Conservation (phyloP, 2,888 invertebrate species). For the Plebejus argus region DNA sequence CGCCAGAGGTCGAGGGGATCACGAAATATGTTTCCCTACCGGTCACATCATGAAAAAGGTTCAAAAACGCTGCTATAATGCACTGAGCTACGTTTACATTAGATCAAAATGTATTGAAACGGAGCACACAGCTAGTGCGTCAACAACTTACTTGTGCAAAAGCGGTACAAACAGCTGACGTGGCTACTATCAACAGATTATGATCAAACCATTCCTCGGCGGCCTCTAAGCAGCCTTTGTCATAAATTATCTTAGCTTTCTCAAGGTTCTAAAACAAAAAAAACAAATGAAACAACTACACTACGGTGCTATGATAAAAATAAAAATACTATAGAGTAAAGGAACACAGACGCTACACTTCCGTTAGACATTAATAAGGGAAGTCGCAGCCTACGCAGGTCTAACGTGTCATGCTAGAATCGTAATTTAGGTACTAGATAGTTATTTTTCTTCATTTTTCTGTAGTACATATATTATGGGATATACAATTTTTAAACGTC, state of each 20-base stretch:
- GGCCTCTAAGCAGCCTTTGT: slow-evolving; percentile 96
- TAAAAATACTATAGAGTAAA: background rate
- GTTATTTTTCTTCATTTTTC: too few relatives aligned
- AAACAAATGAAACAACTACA: slow-evolving; percentile 39
- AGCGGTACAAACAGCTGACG: slow-evolving; percentile 92
- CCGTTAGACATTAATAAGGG: background rate
- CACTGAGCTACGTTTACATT: too few relatives aligned
- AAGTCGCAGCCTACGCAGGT: background rate
- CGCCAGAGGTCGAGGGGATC: too few relatives aligned
- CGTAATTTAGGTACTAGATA: background rate
- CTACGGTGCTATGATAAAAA: slow-evolving; percentile 36
- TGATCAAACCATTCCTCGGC: slow-evolving; percentile 97
- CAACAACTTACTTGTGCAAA: slow-evolving; percentile 93
- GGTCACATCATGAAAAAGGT: too few relatives aligned
- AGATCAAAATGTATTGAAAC: background rate
- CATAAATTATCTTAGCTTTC: slow-evolving; percentile 91
- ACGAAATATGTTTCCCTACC: too few relatives aligned
- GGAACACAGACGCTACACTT: background rate
- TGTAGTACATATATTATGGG: too few relatives aligned
- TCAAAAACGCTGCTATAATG: too few relatives aligned
- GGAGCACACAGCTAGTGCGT: slow-evolving; percentile 48
- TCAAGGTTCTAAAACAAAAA: slow-evolving; percentile 86
- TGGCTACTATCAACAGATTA: slow-evolving; percentile 95
- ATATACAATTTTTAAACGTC: background rate
- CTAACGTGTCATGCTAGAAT: background rate